These are phyloP conservation scores for Meliscaeva auricollis DNA, from an alignment of 2,888 invertebrate species.

Conservation along the genomic window DNA sequence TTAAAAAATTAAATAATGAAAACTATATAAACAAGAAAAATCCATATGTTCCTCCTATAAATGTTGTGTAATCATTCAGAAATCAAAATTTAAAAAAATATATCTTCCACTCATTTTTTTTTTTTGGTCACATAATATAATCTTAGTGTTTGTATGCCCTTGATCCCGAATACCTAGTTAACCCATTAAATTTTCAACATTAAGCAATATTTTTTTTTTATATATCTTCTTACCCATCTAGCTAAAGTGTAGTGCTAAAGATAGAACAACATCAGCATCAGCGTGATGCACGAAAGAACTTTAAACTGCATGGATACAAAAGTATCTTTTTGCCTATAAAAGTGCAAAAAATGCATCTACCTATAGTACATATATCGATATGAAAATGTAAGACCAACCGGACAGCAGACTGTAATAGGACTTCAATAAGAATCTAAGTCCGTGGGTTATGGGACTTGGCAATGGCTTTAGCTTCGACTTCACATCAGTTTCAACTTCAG, in stretches of 20 bases:
- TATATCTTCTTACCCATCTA: no score
- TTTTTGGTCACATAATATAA: slow-evolving; percentile 35
- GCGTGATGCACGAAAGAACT: slow-evolving; percentile 9
- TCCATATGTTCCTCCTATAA: slow-evolving; percentile 21
- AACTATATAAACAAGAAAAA: slow-evolving; percentile 32
- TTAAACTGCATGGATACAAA: slow-evolving; percentile 34
- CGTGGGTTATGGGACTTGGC: slow-evolving; percentile 63
- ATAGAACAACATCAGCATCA: background rate
- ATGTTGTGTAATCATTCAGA: slow-evolving; percentile 53
- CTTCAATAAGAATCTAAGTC: slow-evolving; percentile 57
- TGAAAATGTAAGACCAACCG: background rate
- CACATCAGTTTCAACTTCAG: slow-evolving; percentile 4
- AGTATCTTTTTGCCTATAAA: background rate
- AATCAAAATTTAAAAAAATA: slow-evolving; percentile 12
- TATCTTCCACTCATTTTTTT: background rate
- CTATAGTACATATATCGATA: background rate
- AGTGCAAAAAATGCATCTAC: background rate
- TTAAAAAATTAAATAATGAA: background rate
- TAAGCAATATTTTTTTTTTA: slow-evolving; percentile 42
- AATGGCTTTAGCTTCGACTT: slow-evolving; percentile 10
- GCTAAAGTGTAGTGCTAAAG: slow-evolving; percentile 11
- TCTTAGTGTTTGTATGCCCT: slow-evolving; percentile 38
- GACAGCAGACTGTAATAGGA: background rate
- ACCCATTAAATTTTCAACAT: slow-evolving; percentile 55
- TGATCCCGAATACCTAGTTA: slow-evolving; percentile 62